Evolutionary conservation across 2,888 invertebrate genomes (phyloP).

Genomic region (Tenthredo notha): DNA sequence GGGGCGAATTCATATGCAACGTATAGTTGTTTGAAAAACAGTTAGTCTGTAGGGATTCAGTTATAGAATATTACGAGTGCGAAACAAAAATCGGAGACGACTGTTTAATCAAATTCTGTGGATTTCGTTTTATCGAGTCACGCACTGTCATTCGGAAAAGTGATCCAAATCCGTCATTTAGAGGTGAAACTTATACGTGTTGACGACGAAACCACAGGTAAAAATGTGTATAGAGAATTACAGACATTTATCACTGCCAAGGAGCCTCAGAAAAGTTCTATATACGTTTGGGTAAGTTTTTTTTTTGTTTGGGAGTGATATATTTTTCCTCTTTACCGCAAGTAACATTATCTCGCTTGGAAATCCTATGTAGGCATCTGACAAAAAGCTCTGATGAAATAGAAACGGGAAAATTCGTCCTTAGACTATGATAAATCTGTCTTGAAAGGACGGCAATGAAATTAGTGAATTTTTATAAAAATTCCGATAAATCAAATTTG

Average conservation of each 20-base stretch:
- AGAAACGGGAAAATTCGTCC: neutral
- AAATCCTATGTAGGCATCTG: neutral
- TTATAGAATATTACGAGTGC: neutral
- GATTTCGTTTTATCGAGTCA: neutral
- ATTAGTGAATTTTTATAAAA: neutral
- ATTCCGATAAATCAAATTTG: neutral
- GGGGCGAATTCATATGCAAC: no score
- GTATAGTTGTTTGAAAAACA: no score
- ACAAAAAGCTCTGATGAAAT: neutral
- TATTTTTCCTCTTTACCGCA: neutral
- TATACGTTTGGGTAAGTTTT: neutral
- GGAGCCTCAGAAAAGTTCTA: neutral
- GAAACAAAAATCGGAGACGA: neutral
- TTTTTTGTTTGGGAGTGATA: neutral
- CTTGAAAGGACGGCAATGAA: neutral
- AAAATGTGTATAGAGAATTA: neutral
- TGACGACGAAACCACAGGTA: no score
- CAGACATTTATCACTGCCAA: neutral
- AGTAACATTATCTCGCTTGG: neutral
- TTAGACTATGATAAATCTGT: neutral
- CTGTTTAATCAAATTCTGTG: neutral
- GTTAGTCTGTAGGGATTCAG: neutral
- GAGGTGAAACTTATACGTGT: neutral
- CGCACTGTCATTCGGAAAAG: neutral
- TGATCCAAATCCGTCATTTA: neutral